phyloP scores from a whole-genome alignment of 2,113 vertebrate genomes.

The Lycaon pictus region DNA sequence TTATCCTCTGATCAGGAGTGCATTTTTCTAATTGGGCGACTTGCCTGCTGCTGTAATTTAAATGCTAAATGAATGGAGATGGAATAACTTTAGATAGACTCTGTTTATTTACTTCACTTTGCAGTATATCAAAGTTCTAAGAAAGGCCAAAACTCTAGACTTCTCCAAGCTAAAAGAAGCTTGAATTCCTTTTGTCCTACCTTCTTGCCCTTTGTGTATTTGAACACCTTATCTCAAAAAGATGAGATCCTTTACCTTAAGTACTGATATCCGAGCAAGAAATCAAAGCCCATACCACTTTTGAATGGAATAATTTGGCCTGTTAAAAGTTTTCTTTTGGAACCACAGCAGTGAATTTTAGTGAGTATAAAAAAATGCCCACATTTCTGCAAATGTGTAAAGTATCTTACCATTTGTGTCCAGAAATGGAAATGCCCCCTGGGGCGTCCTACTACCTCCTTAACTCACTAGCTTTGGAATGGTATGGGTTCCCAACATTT shows the following conservation, averaged over 20 bases:
- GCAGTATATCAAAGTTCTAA: background rate
- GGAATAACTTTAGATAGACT: background rate
- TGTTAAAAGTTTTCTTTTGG: constrained; percentile 49
- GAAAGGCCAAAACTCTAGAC: background rate
- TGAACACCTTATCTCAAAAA: background rate
- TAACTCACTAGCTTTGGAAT: background rate
- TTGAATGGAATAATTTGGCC: constrained; percentile 44
- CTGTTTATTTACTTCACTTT: constrained; percentile 25
- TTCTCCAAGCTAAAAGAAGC: background rate
- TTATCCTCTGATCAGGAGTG: background rate
- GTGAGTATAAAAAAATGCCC: constrained; percentile 71
- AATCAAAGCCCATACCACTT: constrained; percentile 61
- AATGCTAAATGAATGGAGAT: constrained; percentile 60
- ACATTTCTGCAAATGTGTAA: constrained; percentile 71
- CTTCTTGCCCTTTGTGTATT: background rate
- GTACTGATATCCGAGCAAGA: constrained; percentile 47
- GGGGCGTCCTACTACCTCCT: background rate
- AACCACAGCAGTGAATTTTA: constrained; percentile 38
- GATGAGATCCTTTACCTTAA: constrained; percentile 61
- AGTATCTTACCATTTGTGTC: constrained; percentile 64
- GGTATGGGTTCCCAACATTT: background rate
- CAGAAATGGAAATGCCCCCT: constrained; percentile 28
- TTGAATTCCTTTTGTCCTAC: background rate
- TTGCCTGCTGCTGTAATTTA: constrained; percentile 41
- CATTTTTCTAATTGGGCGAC: constrained; percentile 44